phyloP scores from a whole-genome alignment of 2,797 vertebrate genomes.

The Allenopithecus nigroviridis region DNA sequence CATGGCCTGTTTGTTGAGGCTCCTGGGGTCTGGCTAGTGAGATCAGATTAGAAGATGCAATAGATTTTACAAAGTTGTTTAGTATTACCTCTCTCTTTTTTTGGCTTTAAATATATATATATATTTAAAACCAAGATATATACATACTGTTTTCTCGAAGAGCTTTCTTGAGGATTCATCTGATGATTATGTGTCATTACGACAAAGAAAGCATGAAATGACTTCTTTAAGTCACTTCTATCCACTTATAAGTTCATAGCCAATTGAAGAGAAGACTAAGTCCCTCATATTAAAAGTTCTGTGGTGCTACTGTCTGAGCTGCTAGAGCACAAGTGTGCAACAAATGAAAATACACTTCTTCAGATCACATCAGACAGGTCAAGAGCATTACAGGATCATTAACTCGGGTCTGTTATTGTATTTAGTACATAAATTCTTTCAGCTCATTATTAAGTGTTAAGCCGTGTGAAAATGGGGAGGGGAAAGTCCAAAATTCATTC shows the following conservation, averaged over 20 bases:
- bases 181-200: background rate
- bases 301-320: background rate
- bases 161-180: background rate
- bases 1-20: background rate
- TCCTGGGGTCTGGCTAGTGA: slow-evolving; percentile 24
- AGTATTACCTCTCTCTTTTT: background rate
- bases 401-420: background rate
- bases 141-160: background rate
- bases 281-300: background rate
- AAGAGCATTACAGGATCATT: background rate
- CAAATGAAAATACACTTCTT: slow-evolving; percentile 2
- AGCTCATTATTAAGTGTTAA: background rate
- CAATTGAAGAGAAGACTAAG: background rate
- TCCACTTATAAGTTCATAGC: background rate
- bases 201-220: background rate
- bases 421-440: background rate
- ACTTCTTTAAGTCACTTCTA: background rate
- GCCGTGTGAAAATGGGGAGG: background rate
- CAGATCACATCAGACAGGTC: background rate
- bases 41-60: background rate
- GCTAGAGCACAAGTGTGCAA: background rate
- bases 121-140: too few species aligned
- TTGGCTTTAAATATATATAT: background rate
- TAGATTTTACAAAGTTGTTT: background rate
- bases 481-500: background rate